A percentile compares a stretch with the other conserved stretches of the same genome.
These are phyloP conservation scores for Limnephilus auricula DNA, from an alignment of 2,888 invertebrate species.

Conservation along the genomic window DNA sequence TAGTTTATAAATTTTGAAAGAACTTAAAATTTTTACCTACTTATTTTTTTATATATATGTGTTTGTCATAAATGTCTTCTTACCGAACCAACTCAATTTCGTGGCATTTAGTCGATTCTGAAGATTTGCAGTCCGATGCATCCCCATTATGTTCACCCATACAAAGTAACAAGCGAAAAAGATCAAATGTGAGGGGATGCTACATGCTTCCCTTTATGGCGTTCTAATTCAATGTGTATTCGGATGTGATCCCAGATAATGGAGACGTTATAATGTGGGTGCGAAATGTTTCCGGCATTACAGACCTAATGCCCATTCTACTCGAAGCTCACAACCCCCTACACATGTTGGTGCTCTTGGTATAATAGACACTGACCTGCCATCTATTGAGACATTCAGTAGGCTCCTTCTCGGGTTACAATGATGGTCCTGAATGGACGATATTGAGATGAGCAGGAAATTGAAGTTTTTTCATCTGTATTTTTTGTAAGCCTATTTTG, in stretches of 20 bases:
- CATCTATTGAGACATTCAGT: slow-evolving; percentile 10
- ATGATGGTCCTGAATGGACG: slow-evolving; percentile 11
- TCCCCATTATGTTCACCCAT: background rate
- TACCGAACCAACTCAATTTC: background rate
- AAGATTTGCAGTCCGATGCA: slow-evolving; percentile 15
- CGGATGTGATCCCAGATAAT: slow-evolving; percentile 49
- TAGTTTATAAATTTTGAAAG: too few relatives aligned
- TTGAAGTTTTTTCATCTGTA: slow-evolving; percentile 18
- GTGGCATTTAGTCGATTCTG: slow-evolving; percentile 2
- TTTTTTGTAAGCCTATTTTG: background rate
- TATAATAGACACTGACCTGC: slow-evolving; percentile 9
- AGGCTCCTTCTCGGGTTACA: slow-evolving; percentile 28
- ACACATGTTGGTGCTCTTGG: background rate
- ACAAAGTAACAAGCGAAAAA: slow-evolving; percentile 15
- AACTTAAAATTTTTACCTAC: too few relatives aligned
- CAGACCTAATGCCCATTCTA: background rate
- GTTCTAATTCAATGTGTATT: slow-evolving; percentile 55
- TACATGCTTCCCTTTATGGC: slow-evolving; percentile 23
- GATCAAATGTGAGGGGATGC: slow-evolving; percentile 22
- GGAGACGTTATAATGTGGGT: slow-evolving; percentile 29
- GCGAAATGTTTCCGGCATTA: slow-evolving; percentile 42
- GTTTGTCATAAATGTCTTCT: too few relatives aligned
- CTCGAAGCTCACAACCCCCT: background rate
- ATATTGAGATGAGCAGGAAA: slow-evolving; percentile 42
- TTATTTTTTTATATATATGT: too few relatives aligned